Evolutionary conservation across 2,113 vertebrate species (phyloP), one percentile per base, ranked within the genome.

Genomic region (Tragelaphus buxtoni): DNA sequence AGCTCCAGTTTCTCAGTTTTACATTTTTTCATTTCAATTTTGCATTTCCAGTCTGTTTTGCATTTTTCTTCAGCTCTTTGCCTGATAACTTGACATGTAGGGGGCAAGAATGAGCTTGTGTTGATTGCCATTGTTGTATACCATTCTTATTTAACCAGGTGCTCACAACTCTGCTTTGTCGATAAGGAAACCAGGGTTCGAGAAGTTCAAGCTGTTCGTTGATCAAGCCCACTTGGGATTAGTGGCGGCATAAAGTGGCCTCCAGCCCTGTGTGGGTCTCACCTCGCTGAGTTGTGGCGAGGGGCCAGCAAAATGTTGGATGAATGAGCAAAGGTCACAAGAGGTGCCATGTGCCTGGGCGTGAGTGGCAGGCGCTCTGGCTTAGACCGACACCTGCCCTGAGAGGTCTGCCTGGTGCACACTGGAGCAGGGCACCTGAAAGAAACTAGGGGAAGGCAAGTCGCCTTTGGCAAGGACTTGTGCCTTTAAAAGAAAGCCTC

Each of bases 401-500:
- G 80, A 1, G 4, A 24, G 56, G n/a, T 65, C 35, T 51, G 3
- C 90, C 61, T 65, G 0, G 3, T 35, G 53, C 17, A 51, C n/a
- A 2, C 32, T 20, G 77, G 80, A 74, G 61, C 61, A 39, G 17
- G 55, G 53, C 26, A 1, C 32, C 12, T 12, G 79, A 20, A 90
- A 80, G 74, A 49, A 91, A 60, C 55, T 61, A 0, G 49, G 91
- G 11, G 6, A 77, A 63, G 76, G 49, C 56, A 90, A 7, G 14
- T 61, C 26, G 18, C 49, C 69, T 83, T 9, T 60, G 76, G 63
- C 30, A 81, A 85, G 35, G 18, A 32, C 11, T 1, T 35, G 60
- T 61, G 12, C 74, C 61, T 97, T 94, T 95, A 93, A 69, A 69
- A 63, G 89, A 80, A 84, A 81, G 13, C 8, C 28, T 95, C 81